A percentile compares a stretch with the other conserved stretches of the same genome.
Evolutionary conservation across 2,888 invertebrate species (phyloP).

Genomic region (Vanessa cardui): DNA sequence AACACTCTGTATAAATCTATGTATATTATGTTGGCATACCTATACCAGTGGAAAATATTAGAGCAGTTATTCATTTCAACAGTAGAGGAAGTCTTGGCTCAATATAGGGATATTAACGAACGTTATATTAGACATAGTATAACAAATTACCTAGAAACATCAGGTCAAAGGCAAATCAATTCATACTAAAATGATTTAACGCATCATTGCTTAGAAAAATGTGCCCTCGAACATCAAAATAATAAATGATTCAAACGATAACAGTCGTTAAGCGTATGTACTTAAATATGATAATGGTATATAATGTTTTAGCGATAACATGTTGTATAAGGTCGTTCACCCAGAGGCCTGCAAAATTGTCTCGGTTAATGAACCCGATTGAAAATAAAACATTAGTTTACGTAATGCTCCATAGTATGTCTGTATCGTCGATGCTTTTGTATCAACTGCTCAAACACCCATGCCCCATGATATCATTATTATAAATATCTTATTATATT

Average conservation of each 20-base stretch:
- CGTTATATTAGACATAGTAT: not conserved
- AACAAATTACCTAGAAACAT: constrained; percentile 17
- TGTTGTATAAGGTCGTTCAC: constrained; percentile 43
- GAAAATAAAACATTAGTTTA: constrained; percentile 53
- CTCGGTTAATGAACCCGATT: constrained; percentile 50
- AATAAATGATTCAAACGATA: constrained; percentile 3
- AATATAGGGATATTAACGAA: too few relatives aligned
- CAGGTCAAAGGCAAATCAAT: constrained; percentile 25
- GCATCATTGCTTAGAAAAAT: constrained; percentile 25
- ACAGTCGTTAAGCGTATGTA: not conserved
- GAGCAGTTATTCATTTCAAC: too few relatives aligned
- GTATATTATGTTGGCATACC: too few relatives aligned
- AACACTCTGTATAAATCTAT: too few relatives aligned
- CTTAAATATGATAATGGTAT: constrained; percentile 14
- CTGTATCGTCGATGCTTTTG: constrained; percentile 35
- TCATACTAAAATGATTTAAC: constrained; percentile 21
- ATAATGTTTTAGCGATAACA: constrained; percentile 20
- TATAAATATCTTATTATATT: not conserved
- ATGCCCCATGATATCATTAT: not conserved
- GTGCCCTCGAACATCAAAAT: not conserved
- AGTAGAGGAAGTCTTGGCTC: too few relatives aligned
- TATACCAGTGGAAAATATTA: too few relatives aligned
- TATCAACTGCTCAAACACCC: constrained; percentile 9
- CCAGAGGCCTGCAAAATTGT: constrained; percentile 44
- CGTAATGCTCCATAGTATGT: constrained; percentile 50